Evolutionary conservation across 2,113 vertebrate genomes (phyloP).

Genomic region (Pycnonotus jocosus): DNA sequence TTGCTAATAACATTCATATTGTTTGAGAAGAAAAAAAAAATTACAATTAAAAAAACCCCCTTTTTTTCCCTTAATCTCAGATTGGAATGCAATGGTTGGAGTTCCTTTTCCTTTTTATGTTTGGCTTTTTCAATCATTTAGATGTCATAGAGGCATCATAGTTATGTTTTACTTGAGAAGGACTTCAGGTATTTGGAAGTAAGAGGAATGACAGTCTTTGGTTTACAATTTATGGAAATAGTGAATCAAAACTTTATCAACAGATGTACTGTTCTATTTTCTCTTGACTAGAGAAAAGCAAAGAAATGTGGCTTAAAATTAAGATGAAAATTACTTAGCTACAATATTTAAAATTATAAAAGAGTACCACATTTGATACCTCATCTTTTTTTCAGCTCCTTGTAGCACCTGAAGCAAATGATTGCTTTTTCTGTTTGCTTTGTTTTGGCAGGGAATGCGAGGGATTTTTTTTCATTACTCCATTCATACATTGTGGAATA

Average conservation of each 20-base stretch:
- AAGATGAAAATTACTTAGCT: not conserved
- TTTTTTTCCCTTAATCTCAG: not conserved
- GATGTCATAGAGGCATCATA: not conserved
- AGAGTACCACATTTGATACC: not conserved
- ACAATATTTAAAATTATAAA: not conserved
- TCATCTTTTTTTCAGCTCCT: not conserved
- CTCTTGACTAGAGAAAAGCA: not conserved
- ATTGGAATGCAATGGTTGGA: not conserved
- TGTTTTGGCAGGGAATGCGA: not conserved
- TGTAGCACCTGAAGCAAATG: not conserved
- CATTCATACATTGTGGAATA: not conserved
- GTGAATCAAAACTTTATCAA: slow-evolving; percentile 42
- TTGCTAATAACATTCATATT: not conserved
- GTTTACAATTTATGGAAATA: not conserved
- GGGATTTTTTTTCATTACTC: not conserved
- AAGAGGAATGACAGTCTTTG: not conserved
- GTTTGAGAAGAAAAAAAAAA: not conserved
- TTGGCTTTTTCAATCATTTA: not conserved
- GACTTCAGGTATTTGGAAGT: not conserved
- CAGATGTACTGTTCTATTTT: not conserved
- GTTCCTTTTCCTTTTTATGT: not conserved
- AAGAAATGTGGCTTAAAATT: not conserved
- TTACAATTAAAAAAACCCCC: rapidly evolving
- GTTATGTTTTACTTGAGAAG: not conserved
- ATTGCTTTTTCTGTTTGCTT: not conserved